Conservation (phyloP, 2,888 invertebrate species). For the Rhagonycha lutea region DNA sequence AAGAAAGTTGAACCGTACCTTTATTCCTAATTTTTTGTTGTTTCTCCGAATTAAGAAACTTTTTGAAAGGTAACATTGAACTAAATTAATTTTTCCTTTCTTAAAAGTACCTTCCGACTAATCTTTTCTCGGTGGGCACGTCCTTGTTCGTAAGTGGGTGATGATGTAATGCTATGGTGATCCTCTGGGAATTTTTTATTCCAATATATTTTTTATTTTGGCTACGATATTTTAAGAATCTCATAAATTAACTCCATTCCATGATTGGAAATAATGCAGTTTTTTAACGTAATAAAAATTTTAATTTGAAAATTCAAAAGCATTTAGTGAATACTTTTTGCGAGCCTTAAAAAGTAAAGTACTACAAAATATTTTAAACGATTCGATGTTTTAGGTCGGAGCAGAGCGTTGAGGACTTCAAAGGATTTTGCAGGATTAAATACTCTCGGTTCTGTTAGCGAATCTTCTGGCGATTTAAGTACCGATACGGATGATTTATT, state of each 20-base stretch:
- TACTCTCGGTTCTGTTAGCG: slow-evolving; percentile 46
- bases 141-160: not conserved
- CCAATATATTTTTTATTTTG: not conserved
- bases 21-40: not conserved
- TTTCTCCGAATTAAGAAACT: not conserved
- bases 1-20: not conserved
- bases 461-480: slow-evolving; percentile 49
- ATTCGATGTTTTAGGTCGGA: slow-evolving; percentile 35
- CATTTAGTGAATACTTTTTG: not conserved
- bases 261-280: no score
- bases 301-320: not conserved
- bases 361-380: not conserved
- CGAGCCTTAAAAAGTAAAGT: not conserved
- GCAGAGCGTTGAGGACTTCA: slow-evolving; percentile 34
- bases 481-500: slow-evolving; percentile 52
- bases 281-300: not conserved
- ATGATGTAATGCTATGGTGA: not conserved
- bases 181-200: not conserved
- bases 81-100: not conserved
- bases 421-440: slow-evolving; percentile 47
- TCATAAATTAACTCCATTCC: not conserved
- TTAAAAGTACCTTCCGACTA: not conserved
- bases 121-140: not conserved
- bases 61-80: not conserved
- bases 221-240: not conserved